Percentiles rank a stretch among this genome's conserved stretches.
These are phyloP conservation scores for Andrena hattorfiana DNA, from an alignment of 2,888 invertebrate species.

Conservation along the genomic window DNA sequence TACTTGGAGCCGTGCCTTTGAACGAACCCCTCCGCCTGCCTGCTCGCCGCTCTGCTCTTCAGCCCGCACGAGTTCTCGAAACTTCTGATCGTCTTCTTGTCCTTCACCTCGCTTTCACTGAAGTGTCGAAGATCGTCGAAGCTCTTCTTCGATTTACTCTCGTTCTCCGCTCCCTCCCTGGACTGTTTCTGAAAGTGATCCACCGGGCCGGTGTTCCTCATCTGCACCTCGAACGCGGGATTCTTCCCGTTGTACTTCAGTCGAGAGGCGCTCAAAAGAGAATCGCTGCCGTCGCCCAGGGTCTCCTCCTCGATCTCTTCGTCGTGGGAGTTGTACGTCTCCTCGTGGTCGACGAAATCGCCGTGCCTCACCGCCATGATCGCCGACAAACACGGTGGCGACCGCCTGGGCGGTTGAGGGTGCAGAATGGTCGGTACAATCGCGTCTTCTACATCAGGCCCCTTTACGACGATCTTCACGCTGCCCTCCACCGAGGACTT, in stretches of 20 bases:
- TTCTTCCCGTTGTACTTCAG: constrained; percentile 77
- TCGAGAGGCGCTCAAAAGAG: constrained; percentile 88
- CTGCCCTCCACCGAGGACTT: constrained; percentile 85
- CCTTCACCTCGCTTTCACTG: constrained; percentile 38
- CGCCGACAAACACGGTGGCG: constrained; percentile 83
- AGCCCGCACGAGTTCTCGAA: constrained; percentile 48
- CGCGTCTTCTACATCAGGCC: constrained; percentile 88
- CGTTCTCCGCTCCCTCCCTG: constrained; percentile 21
- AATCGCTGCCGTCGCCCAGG: constrained; percentile 88
- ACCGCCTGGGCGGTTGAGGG: constrained; percentile 92
- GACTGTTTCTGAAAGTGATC: constrained; percentile 55
- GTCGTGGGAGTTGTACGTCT: constrained; percentile 87
- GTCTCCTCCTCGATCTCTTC: constrained; percentile 86
- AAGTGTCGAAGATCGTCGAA: constrained; percentile 62
- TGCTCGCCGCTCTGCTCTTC: constrained; percentile 29
- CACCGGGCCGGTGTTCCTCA: constrained; percentile 8
- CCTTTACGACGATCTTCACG: constrained; percentile 86
- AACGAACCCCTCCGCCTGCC: constrained; percentile 56
- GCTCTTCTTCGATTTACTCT: constrained; percentile 53
- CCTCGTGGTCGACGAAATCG: constrained; percentile 83
- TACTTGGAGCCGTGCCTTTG: constrained; percentile 71
- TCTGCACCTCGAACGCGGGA: constrained; percentile 53
- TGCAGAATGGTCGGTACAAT: constrained; percentile 92
- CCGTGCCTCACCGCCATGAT: constrained; percentile 80
- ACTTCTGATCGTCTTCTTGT: constrained; percentile 57